Base-by-base conservation (phyloP, 2,113 vertebrate genomes). In the Prunella fulvescens region DNA sequence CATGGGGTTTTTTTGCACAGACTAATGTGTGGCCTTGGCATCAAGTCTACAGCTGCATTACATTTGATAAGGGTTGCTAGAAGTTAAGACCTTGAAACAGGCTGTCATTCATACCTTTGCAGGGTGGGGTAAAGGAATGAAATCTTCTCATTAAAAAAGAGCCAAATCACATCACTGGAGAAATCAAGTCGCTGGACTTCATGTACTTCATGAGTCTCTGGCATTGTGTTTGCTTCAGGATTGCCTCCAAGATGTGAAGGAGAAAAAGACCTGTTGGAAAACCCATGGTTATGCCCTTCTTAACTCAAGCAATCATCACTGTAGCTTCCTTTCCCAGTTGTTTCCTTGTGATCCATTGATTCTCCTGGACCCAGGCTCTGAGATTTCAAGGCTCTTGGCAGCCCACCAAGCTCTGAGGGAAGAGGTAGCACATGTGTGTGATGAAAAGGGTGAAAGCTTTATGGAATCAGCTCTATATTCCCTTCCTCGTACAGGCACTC, bases 401-500 rank as follows among this genome's bases (percentile, higher is more conserved):
- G n/a, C 24, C 61, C 35, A 77, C 19, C 35, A 70, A 86, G 45
- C 10, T 90, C 28, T 64, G 35, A 72, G 57, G 47, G 44, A 86
- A 83, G 65, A 57, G 84, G 54, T 24, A 88, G 47, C 45, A 57
- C 40, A 45, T 73, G 42, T 61, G 10, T 91, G 33, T 48, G 71
- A 88, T 62, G 79, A 92, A 84, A 96, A 80, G 24, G 42, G 19
- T 69, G 42, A 90, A 85, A 91, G 66, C 57, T 91, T 90, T 90
- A 85, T 47, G 54, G 47, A 61, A 51, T 62, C 45, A 70, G 11
- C 11, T 89, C 39, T 66, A 12, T 74, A 91, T 80, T 69, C 18
- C 44, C 20, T 72, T 85, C 44, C 24, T 91, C 0, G 0, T 61
- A 57, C 20, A 91, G 84, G 26, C 1, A 0, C 45, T 90, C 2